Percentiles rank a stretch among this genome's conserved stretches.
Conservation (phyloP, 2,797 vertebrate species). For the Setipinna tenuifilis region DNA sequence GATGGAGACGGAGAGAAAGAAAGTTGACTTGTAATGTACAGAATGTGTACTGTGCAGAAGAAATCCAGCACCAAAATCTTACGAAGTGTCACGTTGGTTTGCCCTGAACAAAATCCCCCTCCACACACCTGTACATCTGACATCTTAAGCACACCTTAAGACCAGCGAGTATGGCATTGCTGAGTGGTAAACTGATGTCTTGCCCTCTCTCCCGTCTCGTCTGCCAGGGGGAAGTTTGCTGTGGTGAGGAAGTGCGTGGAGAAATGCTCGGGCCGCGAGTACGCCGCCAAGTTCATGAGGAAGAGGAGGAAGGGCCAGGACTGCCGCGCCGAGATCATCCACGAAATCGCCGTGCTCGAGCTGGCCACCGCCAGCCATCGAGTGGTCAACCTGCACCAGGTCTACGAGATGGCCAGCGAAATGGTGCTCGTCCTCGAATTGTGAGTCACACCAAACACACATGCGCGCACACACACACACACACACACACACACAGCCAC, state of each 20-base stretch:
- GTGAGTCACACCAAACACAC: conserved; percentile 75
- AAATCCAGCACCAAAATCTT: background rate
- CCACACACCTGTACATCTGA: too few species aligned
- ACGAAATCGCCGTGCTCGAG: conserved; percentile 90
- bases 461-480: too few species aligned
- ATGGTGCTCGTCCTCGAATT: conserved; percentile 93
- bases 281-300: conserved; percentile 94
- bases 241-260: conserved; percentile 91
- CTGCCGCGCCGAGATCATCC: conserved; percentile 87
- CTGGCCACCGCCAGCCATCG: conserved; percentile 79
- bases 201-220: background rate
- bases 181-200: background rate
- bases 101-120: background rate
- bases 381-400: conserved; percentile 87
- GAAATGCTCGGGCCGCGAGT: conserved; percentile 84
- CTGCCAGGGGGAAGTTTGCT: conserved; percentile 87
- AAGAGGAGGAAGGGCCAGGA: conserved; percentile 94
- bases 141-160: background rate
- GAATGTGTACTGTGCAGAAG: background rate
- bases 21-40: background rate
- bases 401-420: conserved; percentile 89
- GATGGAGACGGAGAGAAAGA: background rate
- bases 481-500: too few species aligned
- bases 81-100: background rate
- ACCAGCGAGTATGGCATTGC: background rate